phyloP scores from a whole-genome alignment of 1,140 invertebrate species.

The Odontomachus brunneus region DNA sequence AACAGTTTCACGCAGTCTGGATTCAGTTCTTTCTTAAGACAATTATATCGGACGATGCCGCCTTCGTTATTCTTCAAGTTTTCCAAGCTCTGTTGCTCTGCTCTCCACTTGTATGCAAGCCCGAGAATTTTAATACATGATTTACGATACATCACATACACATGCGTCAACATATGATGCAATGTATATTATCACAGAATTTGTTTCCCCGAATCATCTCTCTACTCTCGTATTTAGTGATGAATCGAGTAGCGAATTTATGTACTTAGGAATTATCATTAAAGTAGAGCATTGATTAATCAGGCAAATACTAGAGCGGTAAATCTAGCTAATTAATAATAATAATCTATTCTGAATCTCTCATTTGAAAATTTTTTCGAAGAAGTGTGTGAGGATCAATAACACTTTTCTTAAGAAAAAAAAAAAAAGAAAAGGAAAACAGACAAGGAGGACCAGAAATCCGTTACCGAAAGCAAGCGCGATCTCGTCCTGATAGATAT shows the following conservation, averaged over 20 bases:
- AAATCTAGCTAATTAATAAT: conserved; percentile 33
- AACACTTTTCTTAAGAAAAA: no score
- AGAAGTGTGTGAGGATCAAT: neutral
- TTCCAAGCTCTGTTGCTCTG: neutral
- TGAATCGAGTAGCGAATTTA: conserved; percentile 3
- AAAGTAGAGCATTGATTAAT: conserved; percentile 39
- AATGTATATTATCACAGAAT: conserved; percentile 61
- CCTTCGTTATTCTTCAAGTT: neutral
- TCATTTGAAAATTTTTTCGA: conserved; percentile 20
- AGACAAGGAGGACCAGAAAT: no score
- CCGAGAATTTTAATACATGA: conserved; percentile 1
- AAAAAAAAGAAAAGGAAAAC: no score
- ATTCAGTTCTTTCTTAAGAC: conserved; percentile 35
- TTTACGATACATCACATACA: neutral
- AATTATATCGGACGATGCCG: neutral
- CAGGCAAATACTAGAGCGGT: conserved; percentile 1
- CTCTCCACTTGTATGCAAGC: neutral
- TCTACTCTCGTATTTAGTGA: conserved; percentile 31
- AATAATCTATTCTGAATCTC: conserved; percentile 8
- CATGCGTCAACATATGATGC: neutral
- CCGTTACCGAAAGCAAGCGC: no score
- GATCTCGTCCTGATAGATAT: neutral
- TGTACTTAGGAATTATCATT: conserved; percentile 15
- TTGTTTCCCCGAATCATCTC: neutral
- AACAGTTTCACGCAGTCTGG: conserved; percentile 27